phyloP scores from a whole-genome alignment of 2,113 vertebrate species.

The Rostratula benghalensis region DNA sequence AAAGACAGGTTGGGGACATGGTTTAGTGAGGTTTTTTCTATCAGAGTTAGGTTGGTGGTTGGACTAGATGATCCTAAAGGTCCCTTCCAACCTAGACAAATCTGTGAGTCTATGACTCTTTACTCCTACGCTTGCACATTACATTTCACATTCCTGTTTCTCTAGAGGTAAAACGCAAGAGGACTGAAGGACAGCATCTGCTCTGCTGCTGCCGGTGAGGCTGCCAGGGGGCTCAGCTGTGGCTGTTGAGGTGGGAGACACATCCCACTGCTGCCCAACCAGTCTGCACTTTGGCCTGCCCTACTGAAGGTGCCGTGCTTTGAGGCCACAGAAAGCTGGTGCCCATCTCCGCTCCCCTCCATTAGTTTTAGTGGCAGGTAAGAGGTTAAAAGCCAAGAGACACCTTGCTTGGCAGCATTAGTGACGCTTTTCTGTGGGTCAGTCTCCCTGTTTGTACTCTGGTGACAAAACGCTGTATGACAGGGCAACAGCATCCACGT shows the following conservation, averaged over 20 bases:
- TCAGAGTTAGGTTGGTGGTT: no score
- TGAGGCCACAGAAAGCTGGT: neutral
- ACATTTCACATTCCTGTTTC: neutral
- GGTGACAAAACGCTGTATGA: neutral
- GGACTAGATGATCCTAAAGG: no score
- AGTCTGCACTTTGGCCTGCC: neutral
- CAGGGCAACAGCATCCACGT: fast-evolving
- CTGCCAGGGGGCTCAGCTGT: fast-evolving
- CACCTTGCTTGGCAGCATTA: neutral
- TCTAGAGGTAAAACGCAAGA: fast-evolving
- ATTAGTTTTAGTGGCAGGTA: neutral
- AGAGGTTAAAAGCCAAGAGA: neutral
- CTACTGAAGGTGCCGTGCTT: fast-evolving
- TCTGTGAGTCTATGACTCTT: neutral
- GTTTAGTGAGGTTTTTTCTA: no score
- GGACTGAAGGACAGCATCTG: fast-evolving
- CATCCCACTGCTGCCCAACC: fast-evolving
- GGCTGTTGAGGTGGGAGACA: fast-evolving
- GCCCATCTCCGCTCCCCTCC: neutral
- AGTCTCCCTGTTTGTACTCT: neutral
- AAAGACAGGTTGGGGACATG: no score
- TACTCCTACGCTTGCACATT: neutral
- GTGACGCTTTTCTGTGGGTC: neutral
- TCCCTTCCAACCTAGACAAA: no score
- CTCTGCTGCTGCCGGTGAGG: neutral